Conservation (phyloP, 2,888 invertebrate species). For the Cryptocheilus praepositus region DNA sequence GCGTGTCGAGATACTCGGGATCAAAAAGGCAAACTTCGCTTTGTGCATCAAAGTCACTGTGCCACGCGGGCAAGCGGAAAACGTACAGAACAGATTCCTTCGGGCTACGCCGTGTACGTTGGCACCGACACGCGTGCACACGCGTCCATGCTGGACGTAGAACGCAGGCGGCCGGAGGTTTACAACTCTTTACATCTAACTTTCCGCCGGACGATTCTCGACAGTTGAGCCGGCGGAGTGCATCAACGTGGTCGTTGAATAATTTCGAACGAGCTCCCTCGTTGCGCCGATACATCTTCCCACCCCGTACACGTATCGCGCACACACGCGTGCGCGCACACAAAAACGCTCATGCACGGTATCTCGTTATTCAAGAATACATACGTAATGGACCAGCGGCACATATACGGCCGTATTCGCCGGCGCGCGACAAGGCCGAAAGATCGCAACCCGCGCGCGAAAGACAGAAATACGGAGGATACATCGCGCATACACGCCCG, state of each 20-base stretch:
- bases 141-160: too few species aligned
- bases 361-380: constrained; percentile 51
- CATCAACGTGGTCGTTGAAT: constrained; percentile 35
- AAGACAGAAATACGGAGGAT: constrained; percentile 11
- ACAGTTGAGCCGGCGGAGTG: constrained; percentile 17
- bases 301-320: not conserved
- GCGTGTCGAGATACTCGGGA: too few species aligned
- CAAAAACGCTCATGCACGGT: constrained; percentile 5
- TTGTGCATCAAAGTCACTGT: too few species aligned
- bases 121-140: too few species aligned
- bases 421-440: not conserved
- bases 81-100: too few species aligned
- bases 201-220: constrained; percentile 14
- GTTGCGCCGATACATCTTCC: constrained; percentile 27
- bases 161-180: too few species aligned
- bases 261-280: constrained; percentile 43
- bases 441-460: not conserved
- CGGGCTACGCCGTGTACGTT: too few species aligned
- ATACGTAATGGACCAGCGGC: constrained; percentile 41
- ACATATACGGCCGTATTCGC: not conserved
- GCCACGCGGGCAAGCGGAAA: too few species aligned
- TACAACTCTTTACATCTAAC: not conserved
- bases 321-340: constrained; percentile 18
- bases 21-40: too few species aligned
- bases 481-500: constrained; percentile 27